Base-by-base conservation (phyloP, 1,140 invertebrate genomes). In the Papilio helenus region DNA sequence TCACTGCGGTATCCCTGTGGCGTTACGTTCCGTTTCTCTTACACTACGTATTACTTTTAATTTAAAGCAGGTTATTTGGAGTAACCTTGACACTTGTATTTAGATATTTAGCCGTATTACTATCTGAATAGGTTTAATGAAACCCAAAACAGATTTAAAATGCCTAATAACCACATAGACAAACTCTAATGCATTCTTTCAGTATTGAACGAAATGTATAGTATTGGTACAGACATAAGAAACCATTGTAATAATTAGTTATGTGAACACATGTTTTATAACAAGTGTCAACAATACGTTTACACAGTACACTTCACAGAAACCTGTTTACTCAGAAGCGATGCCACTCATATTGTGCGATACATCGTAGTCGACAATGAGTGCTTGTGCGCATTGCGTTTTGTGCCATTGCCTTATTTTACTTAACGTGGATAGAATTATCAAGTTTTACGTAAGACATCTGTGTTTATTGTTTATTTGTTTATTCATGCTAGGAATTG, bases 221-320 rank as follows among this genome's bases (percentile, higher is more conserved):
- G 61, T 68, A 68, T 68, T 34, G 61, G 14, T 29, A 34, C 61
- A 68, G 61, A 68, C 61, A 68, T 68, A 68, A 68, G 61, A 68
- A 68, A 68, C 61, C 26, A 68, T 68, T 68, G 61, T 68, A 29
- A 68, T 34, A 29, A 68, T 68, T 68, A 68, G 61, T 68, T 68
- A 68, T 68, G 61, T 68, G 61, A 68, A 68, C 61, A 68, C 61
- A 34, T 68, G 61, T 68, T 68, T 68, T 68, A 68, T 68, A 68
- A 68, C 61, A 68, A 68, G 61, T 26, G 61, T 68, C 61, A 68
- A 68, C 61, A 68, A 68, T 68, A 68, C 61, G 26, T 68, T 68
- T 68, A 34, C 61, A 68, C 61, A 68, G 61, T 68, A 68, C 61
- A 68, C 61, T 68, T 34, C 61, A 68, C 61, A 68, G 61, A 68